Conservation (phyloP, 1,140 invertebrate species). For the Lasaia peninsularis region DNA sequence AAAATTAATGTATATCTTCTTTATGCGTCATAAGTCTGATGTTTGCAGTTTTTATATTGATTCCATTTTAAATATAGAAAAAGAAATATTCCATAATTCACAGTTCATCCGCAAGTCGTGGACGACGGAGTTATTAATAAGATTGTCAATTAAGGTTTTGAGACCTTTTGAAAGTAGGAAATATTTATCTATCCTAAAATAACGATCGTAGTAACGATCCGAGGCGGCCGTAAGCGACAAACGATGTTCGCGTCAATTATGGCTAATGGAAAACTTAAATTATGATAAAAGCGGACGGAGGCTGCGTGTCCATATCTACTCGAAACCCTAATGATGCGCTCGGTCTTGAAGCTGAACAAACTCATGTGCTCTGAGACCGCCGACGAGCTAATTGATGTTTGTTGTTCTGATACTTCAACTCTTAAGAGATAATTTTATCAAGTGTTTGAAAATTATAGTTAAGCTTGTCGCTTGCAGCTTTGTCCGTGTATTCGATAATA, state of each 20-base stretch:
- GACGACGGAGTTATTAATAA: slow-evolving; percentile 70
- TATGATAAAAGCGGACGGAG: slow-evolving; percentile 74
- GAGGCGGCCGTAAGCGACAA: slow-evolving; percentile 68
- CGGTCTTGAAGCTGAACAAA: slow-evolving; percentile 20
- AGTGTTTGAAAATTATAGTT: too few species aligned
- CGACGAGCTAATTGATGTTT: slow-evolving; percentile 15
- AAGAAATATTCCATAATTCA: slow-evolving; percentile 31
- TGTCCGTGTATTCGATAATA: too few species aligned
- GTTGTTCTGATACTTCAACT: background rate
- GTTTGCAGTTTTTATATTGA: too few species aligned
- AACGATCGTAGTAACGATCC: slow-evolving; percentile 60
- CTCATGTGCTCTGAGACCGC: slow-evolving; percentile 12
- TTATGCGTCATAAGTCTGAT: too few species aligned
- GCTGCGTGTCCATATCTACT: slow-evolving; percentile 48
- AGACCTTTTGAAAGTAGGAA: slow-evolving; percentile 67
- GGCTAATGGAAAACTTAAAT: slow-evolving; percentile 77
- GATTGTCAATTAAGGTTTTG: slow-evolving; percentile 67
- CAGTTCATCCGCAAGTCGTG: slow-evolving; percentile 68
- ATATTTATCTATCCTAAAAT: slow-evolving; percentile 74
- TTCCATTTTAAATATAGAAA: too few species aligned
- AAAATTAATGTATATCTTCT: too few species aligned
- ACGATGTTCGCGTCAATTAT: slow-evolving; percentile 76
- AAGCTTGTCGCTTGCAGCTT: too few species aligned
- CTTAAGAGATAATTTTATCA: too few species aligned
- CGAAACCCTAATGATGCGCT: slow-evolving; percentile 26